These are phyloP conservation scores for Pyrgilauda ruficollis DNA, from an alignment of 2,113 vertebrate genomes.

Conservation along the genomic window DNA sequence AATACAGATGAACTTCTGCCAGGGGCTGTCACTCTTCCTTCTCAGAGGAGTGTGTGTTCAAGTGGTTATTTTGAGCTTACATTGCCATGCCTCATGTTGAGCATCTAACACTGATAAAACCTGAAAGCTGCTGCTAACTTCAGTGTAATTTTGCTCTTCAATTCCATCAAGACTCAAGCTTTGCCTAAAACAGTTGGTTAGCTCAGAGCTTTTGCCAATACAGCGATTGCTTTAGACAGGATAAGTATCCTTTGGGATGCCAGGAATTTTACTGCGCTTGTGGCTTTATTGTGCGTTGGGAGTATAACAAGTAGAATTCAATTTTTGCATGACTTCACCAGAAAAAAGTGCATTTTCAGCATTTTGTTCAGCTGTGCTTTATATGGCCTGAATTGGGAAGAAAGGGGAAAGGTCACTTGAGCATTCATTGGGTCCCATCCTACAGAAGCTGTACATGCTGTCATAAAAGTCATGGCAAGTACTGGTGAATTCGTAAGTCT, in stretches of 20 bases:
- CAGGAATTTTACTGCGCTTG: slow-evolving; percentile 33
- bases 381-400: neutral
- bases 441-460: neutral
- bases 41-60: neutral
- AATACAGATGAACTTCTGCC: neutral
- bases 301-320: neutral
- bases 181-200: slow-evolving; percentile 13
- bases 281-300: slow-evolving; percentile 21
- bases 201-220: slow-evolving; percentile 1
- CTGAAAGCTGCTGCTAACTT: neutral
- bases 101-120: slow-evolving; percentile 28
- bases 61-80: slow-evolving; percentile 22
- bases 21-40: neutral
- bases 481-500: neutral
- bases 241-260: slow-evolving; percentile 7
- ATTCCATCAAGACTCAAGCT: neutral
- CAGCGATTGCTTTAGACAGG: neutral
- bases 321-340: slow-evolving; percentile 12
- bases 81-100: neutral
- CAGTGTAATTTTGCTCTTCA: neutral
- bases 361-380: neutral
- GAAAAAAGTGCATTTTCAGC: neutral
- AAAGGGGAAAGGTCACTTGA: neutral
- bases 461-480: neutral
- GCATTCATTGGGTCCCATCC: neutral